Conservation (phyloP, 2,113 vertebrate genomes). For the Ploceus nigricollis region DNA sequence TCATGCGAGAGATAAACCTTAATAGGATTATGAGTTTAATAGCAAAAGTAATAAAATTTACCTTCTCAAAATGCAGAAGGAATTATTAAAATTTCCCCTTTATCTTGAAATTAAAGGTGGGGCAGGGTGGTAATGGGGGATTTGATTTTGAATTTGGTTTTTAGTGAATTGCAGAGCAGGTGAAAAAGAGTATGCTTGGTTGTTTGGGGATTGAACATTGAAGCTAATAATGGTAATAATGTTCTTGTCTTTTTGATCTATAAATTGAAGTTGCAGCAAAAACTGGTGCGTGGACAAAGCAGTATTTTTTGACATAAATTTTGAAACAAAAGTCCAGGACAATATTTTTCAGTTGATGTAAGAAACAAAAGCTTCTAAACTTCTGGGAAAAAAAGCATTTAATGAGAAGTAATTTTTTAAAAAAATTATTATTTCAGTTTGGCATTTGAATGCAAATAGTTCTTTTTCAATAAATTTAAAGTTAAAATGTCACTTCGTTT, state of each 20-base stretch:
- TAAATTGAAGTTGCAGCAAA: not conserved
- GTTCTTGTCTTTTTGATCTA: not conserved
- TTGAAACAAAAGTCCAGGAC: not conserved
- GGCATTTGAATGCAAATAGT: constrained; percentile 1
- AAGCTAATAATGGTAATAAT: not conserved
- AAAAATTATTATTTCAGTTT: not conserved
- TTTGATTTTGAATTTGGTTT: not conserved
- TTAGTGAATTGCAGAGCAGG: not conserved
- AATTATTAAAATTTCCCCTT: not conserved
- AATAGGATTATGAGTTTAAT: not conserved
- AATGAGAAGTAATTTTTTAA: not conserved
- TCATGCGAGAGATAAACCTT: not conserved
- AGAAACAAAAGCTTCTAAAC: not conserved
- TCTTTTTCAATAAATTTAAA: constrained; percentile 11
- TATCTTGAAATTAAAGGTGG: not conserved
- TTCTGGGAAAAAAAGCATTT: not conserved
- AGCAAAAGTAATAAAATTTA: not conserved
- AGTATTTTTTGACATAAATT: not conserved
- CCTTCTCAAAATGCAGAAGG: not conserved
- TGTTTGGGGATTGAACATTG: not conserved
- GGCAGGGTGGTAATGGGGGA: accelerated
- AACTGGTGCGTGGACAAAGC: not conserved
- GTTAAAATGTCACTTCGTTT: constrained; percentile 22
- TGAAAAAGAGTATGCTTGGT: not conserved
- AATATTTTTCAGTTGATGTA: not conserved